Evolutionary conservation across 2,888 invertebrate genomes (phyloP).

Genomic region (Seladonia tumulorum): DNA sequence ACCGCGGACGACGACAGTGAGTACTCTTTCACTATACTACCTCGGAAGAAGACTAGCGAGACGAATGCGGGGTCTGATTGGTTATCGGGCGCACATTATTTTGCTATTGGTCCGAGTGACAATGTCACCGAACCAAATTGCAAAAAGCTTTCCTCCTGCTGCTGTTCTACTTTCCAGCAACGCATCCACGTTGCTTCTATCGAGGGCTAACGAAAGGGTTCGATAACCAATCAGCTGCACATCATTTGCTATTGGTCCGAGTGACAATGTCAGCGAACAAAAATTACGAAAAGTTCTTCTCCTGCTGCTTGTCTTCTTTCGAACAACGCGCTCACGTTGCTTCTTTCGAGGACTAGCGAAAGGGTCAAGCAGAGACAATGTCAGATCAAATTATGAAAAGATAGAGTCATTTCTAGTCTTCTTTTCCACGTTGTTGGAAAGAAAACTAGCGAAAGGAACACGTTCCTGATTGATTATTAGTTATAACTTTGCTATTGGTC

Average conservation of each 20-base stretch:
- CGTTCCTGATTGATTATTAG: too few relatives aligned
- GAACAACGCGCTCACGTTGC: too few relatives aligned
- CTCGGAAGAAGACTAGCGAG: neutral
- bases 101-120: neutral
- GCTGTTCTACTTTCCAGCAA: too few relatives aligned
- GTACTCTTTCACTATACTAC: slow-evolving; percentile 74
- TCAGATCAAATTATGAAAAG: neutral
- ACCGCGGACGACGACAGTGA: slow-evolving; percentile 87
- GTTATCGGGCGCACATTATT: neutral
- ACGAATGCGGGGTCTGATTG: neutral
- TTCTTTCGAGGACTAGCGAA: too few relatives aligned
- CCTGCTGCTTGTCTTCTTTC: too few relatives aligned
- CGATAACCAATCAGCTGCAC: neutral
- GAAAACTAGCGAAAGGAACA: too few relatives aligned
- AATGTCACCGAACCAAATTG: neutral
- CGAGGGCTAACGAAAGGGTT: neutral
- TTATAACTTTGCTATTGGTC: too few relatives aligned
- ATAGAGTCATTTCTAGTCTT: neutral
- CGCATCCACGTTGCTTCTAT: neutral
- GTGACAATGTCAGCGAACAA: neutral
- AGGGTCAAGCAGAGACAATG: neutral
- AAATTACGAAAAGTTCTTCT: too few relatives aligned
- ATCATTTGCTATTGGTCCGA: neutral
- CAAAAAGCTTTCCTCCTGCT: neutral
- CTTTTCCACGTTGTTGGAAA: neutral